Conservation (phyloP, 2,888 invertebrate species). For the Conops quadrifasciatus region DNA sequence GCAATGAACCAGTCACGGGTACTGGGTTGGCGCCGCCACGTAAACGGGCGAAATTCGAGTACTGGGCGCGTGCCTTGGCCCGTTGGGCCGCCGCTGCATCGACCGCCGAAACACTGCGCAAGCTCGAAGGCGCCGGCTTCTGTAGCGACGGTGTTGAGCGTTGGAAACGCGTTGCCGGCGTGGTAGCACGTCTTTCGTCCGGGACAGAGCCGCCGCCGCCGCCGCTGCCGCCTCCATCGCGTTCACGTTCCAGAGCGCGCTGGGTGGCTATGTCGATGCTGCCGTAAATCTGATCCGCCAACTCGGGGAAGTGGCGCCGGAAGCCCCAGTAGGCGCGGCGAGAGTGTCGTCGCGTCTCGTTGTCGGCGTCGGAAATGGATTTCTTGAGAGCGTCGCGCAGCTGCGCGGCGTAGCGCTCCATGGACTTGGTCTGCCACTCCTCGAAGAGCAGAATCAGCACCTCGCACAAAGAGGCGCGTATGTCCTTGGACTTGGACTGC, state of each 20-base stretch:
- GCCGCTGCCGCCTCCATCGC: slow-evolving; percentile 60
- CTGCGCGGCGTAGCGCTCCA: slow-evolving; percentile 82
- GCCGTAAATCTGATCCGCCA: slow-evolving; percentile 84
- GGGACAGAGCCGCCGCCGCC: slow-evolving; percentile 52
- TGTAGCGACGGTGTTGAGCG: slow-evolving; percentile 54
- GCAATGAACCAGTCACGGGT: slow-evolving; percentile 52
- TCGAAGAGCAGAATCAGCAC: slow-evolving; percentile 84
- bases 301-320: slow-evolving; percentile 87
- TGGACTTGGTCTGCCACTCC: slow-evolving; percentile 83
- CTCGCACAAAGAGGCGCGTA: slow-evolving; percentile 80
- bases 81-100: slow-evolving; percentile 92
- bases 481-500: slow-evolving; percentile 90
- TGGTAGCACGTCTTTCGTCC: slow-evolving; percentile 51
- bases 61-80: slow-evolving; percentile 83
- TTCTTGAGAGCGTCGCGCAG: slow-evolving; percentile 85
- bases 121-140: slow-evolving; percentile 63
- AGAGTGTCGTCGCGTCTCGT: slow-evolving; percentile 79
- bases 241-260: slow-evolving; percentile 70
- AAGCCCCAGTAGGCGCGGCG: slow-evolving; percentile 89
- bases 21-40: slow-evolving; percentile 62
- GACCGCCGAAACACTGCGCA: slow-evolving; percentile 91
- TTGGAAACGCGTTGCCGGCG: slow-evolving; percentile 50
- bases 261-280: slow-evolving; percentile 80
- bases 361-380: slow-evolving; percentile 93
- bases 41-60: slow-evolving; percentile 79